Conservation (phyloP, 2,888 invertebrate genomes). For the Mythimna lalbum region DNA sequence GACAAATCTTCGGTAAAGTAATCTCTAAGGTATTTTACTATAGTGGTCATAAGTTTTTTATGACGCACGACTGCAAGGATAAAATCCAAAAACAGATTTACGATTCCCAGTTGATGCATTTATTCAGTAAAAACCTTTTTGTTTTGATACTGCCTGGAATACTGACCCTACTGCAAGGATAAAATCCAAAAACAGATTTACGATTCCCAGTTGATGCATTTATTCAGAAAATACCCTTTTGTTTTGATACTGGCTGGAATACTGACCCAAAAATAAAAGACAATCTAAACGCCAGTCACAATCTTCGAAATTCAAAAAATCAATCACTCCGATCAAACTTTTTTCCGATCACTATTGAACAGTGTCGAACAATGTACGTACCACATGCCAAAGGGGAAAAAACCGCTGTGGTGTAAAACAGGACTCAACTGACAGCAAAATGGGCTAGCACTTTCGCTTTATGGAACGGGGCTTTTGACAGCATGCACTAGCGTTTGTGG, state of each 20-base stretch:
- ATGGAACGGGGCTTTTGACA: conserved; percentile 56
- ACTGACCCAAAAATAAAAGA: conserved; percentile 16
- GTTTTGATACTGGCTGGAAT: background rate
- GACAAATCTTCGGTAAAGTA: background rate
- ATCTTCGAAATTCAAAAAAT: conserved; percentile 8
- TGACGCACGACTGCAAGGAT: background rate
- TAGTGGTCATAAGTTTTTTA: background rate
- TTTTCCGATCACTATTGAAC: conserved; percentile 29
- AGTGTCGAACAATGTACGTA: conserved; percentile 37
- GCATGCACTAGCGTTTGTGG: conserved; percentile 36
- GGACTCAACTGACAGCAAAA: conserved; percentile 56
- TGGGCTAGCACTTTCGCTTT: conserved; percentile 58
- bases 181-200: background rate
- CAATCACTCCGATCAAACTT: conserved; percentile 30
- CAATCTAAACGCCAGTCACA: background rate
- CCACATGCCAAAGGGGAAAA: conserved; percentile 20
- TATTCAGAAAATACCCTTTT: background rate
- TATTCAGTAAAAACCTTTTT: background rate
- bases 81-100: background rate
- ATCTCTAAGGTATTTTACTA: background rate
- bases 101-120: background rate
- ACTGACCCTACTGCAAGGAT: background rate
- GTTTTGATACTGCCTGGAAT: background rate
- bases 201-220: background rate
- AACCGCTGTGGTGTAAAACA: conserved; percentile 34